Conservation (phyloP, 1,140 invertebrate species). For the Sarcophaga bullata region DNA sequence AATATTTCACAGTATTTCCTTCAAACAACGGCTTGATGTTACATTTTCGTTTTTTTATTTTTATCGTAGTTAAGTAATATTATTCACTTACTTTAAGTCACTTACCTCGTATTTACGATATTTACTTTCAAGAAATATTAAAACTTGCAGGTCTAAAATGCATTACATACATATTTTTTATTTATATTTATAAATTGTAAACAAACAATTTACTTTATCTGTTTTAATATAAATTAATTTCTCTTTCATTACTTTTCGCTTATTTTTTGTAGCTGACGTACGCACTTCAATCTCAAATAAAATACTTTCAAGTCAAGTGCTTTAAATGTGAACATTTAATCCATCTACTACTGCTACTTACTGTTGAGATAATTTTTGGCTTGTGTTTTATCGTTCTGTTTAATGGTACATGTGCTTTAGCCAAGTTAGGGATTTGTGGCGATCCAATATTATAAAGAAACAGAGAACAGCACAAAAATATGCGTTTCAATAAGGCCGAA, state of each 20-base stretch:
- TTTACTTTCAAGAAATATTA: not conserved
- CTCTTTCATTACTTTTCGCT: not conserved
- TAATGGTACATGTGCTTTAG: not conserved
- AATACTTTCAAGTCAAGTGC: not conserved
- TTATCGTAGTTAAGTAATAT: no score
- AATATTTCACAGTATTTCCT: no score
- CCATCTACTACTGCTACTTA: not conserved
- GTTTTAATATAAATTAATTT: not conserved
- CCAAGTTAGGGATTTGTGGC: not conserved
- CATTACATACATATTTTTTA: no score
- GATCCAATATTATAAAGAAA: not conserved
- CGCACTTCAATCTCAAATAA: not conserved
- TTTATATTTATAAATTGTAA: not conserved
- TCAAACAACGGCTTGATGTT: no score
- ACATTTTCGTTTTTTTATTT: no score
- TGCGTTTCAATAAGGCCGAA: slow-evolving; percentile 93
- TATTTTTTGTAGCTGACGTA: not conserved
- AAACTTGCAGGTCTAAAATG: not conserved
- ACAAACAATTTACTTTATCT: not conserved
- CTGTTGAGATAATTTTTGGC: slow-evolving; percentile 1
- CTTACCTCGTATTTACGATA: not conserved
- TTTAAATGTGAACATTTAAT: not conserved
- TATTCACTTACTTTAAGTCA: not conserved
- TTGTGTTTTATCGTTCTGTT: not conserved
- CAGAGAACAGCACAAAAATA: slow-evolving; percentile 65